Conservation (phyloP, 2,888 invertebrate species). For the Pristionchus mayeri region DNA sequence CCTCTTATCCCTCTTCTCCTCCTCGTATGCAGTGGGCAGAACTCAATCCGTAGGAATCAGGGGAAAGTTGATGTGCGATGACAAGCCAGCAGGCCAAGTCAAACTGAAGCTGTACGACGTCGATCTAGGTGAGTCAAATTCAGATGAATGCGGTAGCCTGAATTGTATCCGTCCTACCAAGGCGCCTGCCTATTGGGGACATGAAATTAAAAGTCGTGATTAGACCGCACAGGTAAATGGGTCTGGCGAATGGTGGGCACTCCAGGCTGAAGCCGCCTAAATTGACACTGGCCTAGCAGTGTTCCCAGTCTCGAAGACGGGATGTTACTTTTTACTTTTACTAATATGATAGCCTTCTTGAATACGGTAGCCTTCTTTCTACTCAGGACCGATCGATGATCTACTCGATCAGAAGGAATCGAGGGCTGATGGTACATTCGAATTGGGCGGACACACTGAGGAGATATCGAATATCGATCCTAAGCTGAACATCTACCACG, state of each 20-base stretch:
- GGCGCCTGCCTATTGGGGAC: too few relatives aligned
- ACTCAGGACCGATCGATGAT: slow-evolving; percentile 44
- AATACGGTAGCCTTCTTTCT: not conserved
- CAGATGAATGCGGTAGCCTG: too few relatives aligned
- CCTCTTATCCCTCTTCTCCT: slow-evolving; percentile 8
- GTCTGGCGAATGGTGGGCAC: too few relatives aligned
- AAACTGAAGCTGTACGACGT: slow-evolving; percentile 48
- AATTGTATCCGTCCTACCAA: too few relatives aligned
- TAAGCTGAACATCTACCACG: slow-evolving; percentile 65
- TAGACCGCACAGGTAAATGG: too few relatives aligned
- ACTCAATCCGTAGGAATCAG: slow-evolving; percentile 44
- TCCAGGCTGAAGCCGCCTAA: too few relatives aligned
- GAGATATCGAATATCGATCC: slow-evolving; percentile 50
- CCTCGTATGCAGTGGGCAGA: slow-evolving; percentile 25
- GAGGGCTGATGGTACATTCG: slow-evolving; percentile 32
- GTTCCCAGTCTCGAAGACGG: too few relatives aligned
- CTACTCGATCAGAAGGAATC: slow-evolving; percentile 36
- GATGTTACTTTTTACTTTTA: too few relatives aligned
- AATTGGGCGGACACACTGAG: slow-evolving; percentile 33
- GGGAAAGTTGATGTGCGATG: slow-evolving; percentile 48
- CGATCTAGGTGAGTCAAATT: slow-evolving; percentile 3
- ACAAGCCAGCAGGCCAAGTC: slow-evolving; percentile 34
- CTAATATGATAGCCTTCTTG: too few relatives aligned
- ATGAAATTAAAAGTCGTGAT: too few relatives aligned
- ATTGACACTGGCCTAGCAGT: too few relatives aligned